Evolutionary conservation across 2,888 invertebrate species (phyloP), one percentile per base, ranked within the genome.

Genomic region (Callosobruchus maculatus): DNA sequence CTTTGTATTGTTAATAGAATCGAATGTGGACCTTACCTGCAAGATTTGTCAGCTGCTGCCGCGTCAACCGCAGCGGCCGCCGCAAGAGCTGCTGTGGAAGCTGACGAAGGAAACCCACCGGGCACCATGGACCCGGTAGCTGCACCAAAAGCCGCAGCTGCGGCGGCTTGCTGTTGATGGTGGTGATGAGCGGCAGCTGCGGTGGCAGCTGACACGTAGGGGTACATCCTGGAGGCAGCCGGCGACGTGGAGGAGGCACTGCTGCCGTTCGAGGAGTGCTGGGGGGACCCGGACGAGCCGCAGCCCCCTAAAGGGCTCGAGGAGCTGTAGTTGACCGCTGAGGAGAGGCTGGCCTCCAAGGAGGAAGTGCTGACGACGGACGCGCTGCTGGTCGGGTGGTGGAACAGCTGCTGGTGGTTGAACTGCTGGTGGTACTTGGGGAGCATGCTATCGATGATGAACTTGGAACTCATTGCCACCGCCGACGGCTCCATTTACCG

Each of bases 361-460:
- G 92, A 90, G 89, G 91, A 87, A 83, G 89, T 87, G 78, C 86
- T 88, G 5, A 68, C 91, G 89, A 93, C 89, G 89, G 92, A 90
- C 89, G 91, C 87, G 83, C 89, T 87, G 78, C 85, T 88, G 85
- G 88, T 88, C 83, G 90, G 89, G 80, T 85, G 88, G 82, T 88
- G 89, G 86, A 90, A 89, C 87, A 90, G 89, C 87, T 92, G 89
- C 84, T 90, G 92, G 86, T 93, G 93, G 87, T 92, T 92, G 88
- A 92, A 92, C 88, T 92, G 90, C 88, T 93, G 93, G 88, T 92
- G 78, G 91, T 97, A 97, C 92, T 97, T 97, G 86, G 96, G 96
- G 90, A 97, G 94, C 95, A 97, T 96, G 92, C 95, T 96, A 95
- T 97, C 96, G 91, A 97, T 95, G 92, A 95, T 95, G 92, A 96